phyloP scores from a whole-genome alignment of 1,140 invertebrate species.

The Epicauta chinensis region DNA sequence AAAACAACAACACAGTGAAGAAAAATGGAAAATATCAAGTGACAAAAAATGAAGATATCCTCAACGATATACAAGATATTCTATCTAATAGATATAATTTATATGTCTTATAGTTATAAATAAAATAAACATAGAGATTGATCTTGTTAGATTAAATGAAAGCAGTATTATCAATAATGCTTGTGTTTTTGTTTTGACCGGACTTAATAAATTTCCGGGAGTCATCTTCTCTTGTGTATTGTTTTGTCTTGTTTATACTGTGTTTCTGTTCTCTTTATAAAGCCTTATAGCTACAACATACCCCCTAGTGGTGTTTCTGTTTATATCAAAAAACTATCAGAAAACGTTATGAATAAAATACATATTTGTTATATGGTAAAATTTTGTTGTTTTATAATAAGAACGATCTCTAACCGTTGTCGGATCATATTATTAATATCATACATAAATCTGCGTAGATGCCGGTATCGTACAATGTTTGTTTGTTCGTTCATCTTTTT shows the following conservation, averaged over 20 bases:
- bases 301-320: conserved; percentile 14
- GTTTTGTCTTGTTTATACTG: neutral
- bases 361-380: conserved; percentile 23
- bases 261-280: no score
- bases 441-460: conserved; percentile 10
- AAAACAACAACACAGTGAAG: no score
- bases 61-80: no score
- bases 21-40: no score
- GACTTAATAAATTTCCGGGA: conserved; percentile 9
- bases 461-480: conserved; percentile 4
- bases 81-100: no score
- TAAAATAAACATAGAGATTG: no score
- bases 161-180: no score
- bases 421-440: conserved; percentile 15
- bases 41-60: no score
- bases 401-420: conserved; percentile 1
- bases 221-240: conserved; percentile 4
- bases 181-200: no score
- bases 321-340: conserved; percentile 20
- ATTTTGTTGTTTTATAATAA: conserved; percentile 10
- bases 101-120: no score
- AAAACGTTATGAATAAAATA: conserved; percentile 23
- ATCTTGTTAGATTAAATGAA: no score
- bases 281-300: neutral
- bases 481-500: neutral